phyloP scores from a whole-genome alignment of 2,797 vertebrate species.

The Pseudochirops corinnae region DNA sequence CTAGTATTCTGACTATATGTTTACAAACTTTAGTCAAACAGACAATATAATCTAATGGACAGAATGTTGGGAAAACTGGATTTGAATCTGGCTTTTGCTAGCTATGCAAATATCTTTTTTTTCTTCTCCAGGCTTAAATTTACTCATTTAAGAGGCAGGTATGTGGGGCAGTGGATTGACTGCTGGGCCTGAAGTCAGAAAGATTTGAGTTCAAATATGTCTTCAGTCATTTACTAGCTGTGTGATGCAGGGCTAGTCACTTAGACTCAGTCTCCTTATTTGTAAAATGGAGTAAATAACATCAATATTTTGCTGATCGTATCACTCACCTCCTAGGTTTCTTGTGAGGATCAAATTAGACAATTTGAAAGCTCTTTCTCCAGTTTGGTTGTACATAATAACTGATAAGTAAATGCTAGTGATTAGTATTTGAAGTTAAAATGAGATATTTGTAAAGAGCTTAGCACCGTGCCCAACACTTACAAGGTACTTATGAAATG shows the following conservation, averaged over 20 bases:
- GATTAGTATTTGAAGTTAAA: neutral
- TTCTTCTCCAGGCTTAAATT: no score
- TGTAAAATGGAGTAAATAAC: no score
- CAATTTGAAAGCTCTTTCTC: neutral
- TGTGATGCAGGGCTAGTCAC: neutral
- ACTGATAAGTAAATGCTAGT: neutral
- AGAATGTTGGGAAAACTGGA: neutral
- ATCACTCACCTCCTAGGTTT: no score
- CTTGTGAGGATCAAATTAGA: no score
- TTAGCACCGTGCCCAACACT: neutral
- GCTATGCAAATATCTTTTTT: neutral
- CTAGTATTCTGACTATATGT: constrained; percentile 19
- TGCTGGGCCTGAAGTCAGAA: neutral
- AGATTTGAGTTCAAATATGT: neutral
- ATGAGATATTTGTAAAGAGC: neutral
- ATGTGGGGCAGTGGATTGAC: neutral
- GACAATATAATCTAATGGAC: neutral
- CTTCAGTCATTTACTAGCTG: neutral
- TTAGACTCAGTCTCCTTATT: no score
- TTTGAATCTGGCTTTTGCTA: neutral
- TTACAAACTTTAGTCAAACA: constrained; percentile 37
- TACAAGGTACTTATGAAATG: neutral
- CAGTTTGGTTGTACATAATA: neutral
- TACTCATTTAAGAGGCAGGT: no score
- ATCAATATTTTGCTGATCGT: no score